These are phyloP conservation scores for Agriopis marginaria DNA, from an alignment of 2,888 invertebrate species.

Conservation along the genomic window DNA sequence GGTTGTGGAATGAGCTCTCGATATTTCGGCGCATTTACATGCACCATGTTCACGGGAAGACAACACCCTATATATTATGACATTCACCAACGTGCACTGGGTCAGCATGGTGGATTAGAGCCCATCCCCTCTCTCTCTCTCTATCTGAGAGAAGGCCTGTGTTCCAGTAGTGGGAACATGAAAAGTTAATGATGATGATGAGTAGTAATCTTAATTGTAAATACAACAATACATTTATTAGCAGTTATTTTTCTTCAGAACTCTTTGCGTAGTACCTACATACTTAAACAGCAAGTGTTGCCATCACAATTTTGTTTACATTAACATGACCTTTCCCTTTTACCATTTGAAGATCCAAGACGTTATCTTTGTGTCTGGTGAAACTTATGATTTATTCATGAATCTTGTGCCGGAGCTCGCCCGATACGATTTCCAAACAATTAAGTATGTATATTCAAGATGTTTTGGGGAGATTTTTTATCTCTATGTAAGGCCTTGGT, in stretches of 20 bases:
- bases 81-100: too few relatives aligned
- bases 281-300: neutral
- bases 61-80: too few relatives aligned
- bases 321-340: conserved; percentile 27
- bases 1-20: too few relatives aligned
- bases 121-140: too few relatives aligned
- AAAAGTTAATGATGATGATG: too few relatives aligned
- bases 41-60: too few relatives aligned
- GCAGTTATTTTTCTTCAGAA: neutral
- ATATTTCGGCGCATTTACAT: too few relatives aligned
- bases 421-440: conserved; percentile 30
- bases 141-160: too few relatives aligned
- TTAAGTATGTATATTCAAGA: conserved; percentile 31
- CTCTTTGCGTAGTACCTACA: neutral
- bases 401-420: conserved; percentile 12
- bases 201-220: too few relatives aligned
- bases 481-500: neutral
- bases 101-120: too few relatives aligned
- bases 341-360: conserved; percentile 7
- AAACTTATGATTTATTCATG: conserved; percentile 35
- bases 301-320: conserved; percentile 8
- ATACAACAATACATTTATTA: neutral
- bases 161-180: too few relatives aligned
- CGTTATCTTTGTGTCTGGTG: conserved; percentile 27
- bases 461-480: conserved; percentile 9